These are phyloP conservation scores for Hexactinellida sp. DNA, from an alignment of 37 sponge, comb jelly and placozoan genomes.

Conservation along the genomic window DNA sequence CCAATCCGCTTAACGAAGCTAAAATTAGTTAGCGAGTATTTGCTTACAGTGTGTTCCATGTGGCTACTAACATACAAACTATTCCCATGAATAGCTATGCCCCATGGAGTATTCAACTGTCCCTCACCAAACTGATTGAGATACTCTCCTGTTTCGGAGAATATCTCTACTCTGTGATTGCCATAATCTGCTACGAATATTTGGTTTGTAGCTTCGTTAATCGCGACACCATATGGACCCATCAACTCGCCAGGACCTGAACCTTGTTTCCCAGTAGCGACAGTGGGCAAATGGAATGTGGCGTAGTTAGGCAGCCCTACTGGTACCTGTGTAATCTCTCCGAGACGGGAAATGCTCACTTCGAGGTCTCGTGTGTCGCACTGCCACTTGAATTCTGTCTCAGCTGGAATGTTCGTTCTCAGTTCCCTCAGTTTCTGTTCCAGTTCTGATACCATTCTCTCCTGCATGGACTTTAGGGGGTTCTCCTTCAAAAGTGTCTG, in stretches of 20 bases:
- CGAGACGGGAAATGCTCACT: background rate
- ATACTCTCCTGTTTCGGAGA: background rate
- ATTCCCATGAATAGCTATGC: background rate
- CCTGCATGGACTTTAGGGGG: background rate
- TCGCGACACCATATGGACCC: background rate
- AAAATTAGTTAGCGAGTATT: background rate
- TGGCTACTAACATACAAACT: background rate
- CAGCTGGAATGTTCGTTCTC: background rate
- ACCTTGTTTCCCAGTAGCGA: background rate
- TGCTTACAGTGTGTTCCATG: background rate
- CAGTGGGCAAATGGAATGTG: background rate
- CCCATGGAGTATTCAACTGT: background rate
- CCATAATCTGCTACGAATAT: background rate
- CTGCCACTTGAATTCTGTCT: background rate
- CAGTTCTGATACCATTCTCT: background rate
- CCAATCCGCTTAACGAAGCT: background rate
- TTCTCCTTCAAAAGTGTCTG: background rate
- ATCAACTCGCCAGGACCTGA: background rate
- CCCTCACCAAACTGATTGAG: background rate
- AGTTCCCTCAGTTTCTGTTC: background rate
- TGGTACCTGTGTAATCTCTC: background rate
- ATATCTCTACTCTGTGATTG: background rate
- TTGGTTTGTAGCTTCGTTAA: background rate
- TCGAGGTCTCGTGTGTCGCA: background rate
- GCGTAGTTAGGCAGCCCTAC: background rate